Conservation (phyloP, 2,113 vertebrate genomes). For the Lontra canadensis region DNA sequence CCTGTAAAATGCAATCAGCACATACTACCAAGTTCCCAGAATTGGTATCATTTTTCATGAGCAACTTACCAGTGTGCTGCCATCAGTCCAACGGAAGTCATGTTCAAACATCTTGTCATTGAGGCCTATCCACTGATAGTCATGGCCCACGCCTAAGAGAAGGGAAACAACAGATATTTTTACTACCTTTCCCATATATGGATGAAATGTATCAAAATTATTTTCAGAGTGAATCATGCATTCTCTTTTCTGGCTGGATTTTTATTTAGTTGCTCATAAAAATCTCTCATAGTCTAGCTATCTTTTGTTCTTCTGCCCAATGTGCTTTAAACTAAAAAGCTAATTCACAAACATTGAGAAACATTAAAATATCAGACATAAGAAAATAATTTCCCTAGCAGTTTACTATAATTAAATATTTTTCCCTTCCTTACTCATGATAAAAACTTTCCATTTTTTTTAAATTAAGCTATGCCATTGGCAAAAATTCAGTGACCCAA, state of each 20-base stretch:
- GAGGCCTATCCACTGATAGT: slow-evolving; percentile 99
- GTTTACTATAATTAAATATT: slow-evolving; percentile 17
- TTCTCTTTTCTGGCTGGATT: slow-evolving; percentile 60
- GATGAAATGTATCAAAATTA: slow-evolving; percentile 63
- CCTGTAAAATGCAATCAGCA: neutral
- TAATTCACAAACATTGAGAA: neutral
- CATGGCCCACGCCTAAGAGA: slow-evolving; percentile 92
- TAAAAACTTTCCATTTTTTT: slow-evolving; percentile 5
- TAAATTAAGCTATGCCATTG: neutral
- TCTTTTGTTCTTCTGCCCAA: neutral
- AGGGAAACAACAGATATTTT: slow-evolving; percentile 71
- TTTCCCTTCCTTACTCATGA: slow-evolving; percentile 36
- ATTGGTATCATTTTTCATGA: neutral
- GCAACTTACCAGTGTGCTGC: slow-evolving; percentile 92
- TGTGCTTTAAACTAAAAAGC: neutral
- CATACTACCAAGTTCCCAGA: neutral
- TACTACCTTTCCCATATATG: slow-evolving; percentile 74
- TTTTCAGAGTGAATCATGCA: slow-evolving; percentile 76
- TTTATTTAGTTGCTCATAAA: slow-evolving; percentile 42
- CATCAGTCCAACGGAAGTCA: slow-evolving; percentile 98
- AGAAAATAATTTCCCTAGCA: neutral
- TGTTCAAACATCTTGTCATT: slow-evolving; percentile 99
- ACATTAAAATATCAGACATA: neutral
- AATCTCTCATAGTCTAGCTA: neutral
- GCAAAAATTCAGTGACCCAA: slow-evolving; percentile 45